A percentile compares a stretch with the other conserved stretches of the same genome.
These are phyloP conservation scores for Parauchenoglanis ngamensis DNA, from an alignment of 2,797 vertebrate species.

Conservation along the genomic window DNA sequence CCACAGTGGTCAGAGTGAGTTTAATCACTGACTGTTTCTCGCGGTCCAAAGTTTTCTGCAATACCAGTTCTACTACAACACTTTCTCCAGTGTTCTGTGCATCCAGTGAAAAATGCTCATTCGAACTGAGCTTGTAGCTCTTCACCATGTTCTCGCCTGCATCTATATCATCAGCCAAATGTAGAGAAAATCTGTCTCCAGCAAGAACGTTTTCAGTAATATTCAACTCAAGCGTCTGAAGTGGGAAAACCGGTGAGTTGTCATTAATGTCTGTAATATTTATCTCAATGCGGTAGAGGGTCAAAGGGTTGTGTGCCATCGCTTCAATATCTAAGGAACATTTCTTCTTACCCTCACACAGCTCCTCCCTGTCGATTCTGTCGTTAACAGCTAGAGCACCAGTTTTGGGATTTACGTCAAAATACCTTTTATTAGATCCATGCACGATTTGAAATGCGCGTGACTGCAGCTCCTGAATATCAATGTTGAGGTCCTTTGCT, in stretches of 20 bases:
- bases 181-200: constrained; percentile 58
- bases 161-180: constrained; percentile 45
- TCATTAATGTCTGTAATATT: constrained; percentile 58
- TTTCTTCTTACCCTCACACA: constrained; percentile 41
- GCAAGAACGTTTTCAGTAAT: constrained; percentile 61
- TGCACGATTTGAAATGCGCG: constrained; percentile 59
- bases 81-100: constrained; percentile 39
- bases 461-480: constrained; percentile 52
- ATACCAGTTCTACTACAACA: constrained; percentile 48
- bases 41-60: constrained; percentile 55
- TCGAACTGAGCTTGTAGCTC: constrained; percentile 53
- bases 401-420: constrained; percentile 58
- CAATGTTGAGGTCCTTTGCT: constrained; percentile 58
- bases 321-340: constrained; percentile 58
- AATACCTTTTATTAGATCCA: constrained; percentile 58
- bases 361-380: constrained; percentile 61
- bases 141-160: constrained; percentile 51
- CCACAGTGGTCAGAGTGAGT: constrained; percentile 46
- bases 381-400: constrained; percentile 56
- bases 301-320: constrained; percentile 47
- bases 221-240: constrained; percentile 41
- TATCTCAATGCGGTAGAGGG: constrained; percentile 46
- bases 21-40: constrained; percentile 46
- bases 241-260: constrained; percentile 49
- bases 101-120: constrained; percentile 60